These are phyloP conservation scores for Bombyx huttoni DNA, from an alignment of 2,888 invertebrate genomes.

Conservation along the genomic window DNA sequence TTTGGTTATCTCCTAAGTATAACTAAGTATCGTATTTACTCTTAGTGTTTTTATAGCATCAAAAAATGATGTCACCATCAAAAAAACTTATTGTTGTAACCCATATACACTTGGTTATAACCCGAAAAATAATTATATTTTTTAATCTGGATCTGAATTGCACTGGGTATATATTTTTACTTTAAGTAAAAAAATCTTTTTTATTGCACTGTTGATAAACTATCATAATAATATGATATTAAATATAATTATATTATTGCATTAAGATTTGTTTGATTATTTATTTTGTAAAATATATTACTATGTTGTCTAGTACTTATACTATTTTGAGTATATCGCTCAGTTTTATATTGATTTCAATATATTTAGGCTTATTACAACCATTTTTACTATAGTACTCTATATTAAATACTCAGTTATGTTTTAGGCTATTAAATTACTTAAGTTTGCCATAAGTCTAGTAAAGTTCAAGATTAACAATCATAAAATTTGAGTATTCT, in stretches of 20 bases:
- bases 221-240: neutral
- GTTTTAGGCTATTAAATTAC: no score
- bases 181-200: constrained; percentile 63
- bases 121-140: neutral
- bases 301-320: neutral
- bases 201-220: constrained; percentile 57
- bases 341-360: neutral
- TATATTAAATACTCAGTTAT: no score
- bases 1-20: constrained; percentile 47
- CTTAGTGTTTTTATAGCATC: neutral
- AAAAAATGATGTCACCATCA: neutral
- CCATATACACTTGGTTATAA: neutral
- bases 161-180: constrained; percentile 24
- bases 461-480: neutral
- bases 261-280: neutral
- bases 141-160: constrained; percentile 3
- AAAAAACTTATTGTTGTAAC: neutral
- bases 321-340: neutral
- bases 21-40: neutral
- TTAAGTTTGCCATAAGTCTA: no score
- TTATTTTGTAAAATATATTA: neutral
- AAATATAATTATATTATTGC: neutral
- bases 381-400: neutral
- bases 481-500: neutral
- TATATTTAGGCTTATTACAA: neutral